These are phyloP conservation scores for Busseola fusca DNA, from an alignment of 2,888 invertebrate genomes.

Conservation along the genomic window DNA sequence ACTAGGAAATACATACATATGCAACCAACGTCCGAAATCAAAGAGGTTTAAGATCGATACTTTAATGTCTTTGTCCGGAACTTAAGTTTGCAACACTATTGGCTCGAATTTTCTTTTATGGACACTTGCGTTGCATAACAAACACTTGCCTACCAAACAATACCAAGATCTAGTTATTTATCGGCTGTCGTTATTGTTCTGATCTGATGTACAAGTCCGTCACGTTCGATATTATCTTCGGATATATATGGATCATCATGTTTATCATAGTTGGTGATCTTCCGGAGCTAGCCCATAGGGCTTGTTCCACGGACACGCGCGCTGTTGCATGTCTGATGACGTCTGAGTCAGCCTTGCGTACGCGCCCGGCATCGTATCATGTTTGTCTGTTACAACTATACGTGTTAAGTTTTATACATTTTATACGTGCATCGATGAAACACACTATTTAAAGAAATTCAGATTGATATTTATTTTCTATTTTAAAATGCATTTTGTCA, in stretches of 20 bases:
- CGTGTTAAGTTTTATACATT: slow-evolving; percentile 48
- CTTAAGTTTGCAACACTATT: background rate
- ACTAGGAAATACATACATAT: background rate
- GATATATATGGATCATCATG: slow-evolving; percentile 47
- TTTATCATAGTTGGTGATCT: slow-evolving; percentile 57
- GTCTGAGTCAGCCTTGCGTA: slow-evolving; percentile 65
- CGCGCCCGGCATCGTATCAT: slow-evolving; percentile 59
- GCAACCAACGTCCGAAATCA: background rate
- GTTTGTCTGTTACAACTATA: slow-evolving; percentile 46
- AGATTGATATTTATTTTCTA: background rate
- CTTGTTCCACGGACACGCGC: slow-evolving; percentile 56
- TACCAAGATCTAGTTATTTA: slow-evolving; percentile 23
- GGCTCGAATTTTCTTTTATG: background rate
- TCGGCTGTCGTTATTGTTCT: slow-evolving; percentile 41
- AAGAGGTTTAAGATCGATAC: too few relatives aligned
- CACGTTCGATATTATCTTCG: slow-evolving; percentile 45
- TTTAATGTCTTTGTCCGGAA: too few relatives aligned
- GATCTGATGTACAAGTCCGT: slow-evolving; percentile 29
- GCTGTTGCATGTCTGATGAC: slow-evolving; percentile 67
- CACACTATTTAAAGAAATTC: slow-evolving; percentile 12
- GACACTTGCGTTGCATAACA: slow-evolving; percentile 1
- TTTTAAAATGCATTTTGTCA: background rate
- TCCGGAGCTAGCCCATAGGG: slow-evolving; percentile 57
- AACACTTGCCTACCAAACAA: slow-evolving; percentile 12
- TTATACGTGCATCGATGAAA: slow-evolving; percentile 12